Evolutionary conservation across 2,888 invertebrate genomes (phyloP), one percentile per base, ranked within the genome.

Genomic region (Plagiodera versicolora): DNA sequence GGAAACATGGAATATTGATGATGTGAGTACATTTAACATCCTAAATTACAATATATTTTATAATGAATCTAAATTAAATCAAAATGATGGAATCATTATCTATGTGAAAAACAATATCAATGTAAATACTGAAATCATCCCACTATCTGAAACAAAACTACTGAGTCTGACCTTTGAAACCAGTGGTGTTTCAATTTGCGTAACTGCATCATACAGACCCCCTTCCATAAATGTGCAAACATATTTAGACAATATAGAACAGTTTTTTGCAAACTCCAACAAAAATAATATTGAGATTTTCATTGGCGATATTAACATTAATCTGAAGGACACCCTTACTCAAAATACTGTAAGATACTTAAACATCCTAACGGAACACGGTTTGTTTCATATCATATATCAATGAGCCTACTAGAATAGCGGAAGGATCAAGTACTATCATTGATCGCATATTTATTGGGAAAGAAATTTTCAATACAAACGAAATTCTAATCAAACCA

Each of bases 61-160:
- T 47, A 47, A 47, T 17, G 47, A 47, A 16, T 47, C 47, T 1
- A 17, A 47, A 47, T 5, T 14, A 16, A 47, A 47, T 47, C 47
- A 47, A n/a, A n/a, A n/a, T n/a, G n/a, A n/a, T n/a, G n/a, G n/a
- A n/a, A n/a, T n/a, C n/a, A n/a, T n/a, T n/a, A n/a, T n/a, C n/a
- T n/a, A n/a, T n/a, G n/a, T n/a, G n/a, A n/a, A n/a, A n/a, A n/a
- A n/a, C n/a, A n/a, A n/a, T 47, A 47, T 17, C 1, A 47, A 5
- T 47, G 17, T 2, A 47, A 47, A 1, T 14, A 19, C 2, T 47
- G 18, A 47, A 8, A 47, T 47, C 17, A 11, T 47, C 18, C 18
- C 47, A 18, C 47, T 47, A 47, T 6, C 47, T 47, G 47, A 47
- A 47, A 47, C 47, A 18, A n/a, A n/a, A n/a, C n/a, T n/a, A n/a